phyloP scores from a whole-genome alignment of 2,888 invertebrate species.

The Phyto melanocephala region DNA sequence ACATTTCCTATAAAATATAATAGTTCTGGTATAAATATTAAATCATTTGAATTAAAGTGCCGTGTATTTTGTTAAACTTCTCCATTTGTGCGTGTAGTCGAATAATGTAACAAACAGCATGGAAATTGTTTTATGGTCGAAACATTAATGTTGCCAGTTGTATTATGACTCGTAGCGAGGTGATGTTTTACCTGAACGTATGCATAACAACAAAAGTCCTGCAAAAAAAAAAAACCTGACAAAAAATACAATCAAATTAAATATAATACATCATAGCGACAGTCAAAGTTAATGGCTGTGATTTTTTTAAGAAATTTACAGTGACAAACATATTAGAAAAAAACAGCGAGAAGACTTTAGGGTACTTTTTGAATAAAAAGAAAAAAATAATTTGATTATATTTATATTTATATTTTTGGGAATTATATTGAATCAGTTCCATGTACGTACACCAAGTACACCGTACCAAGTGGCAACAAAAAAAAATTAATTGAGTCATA shows the following conservation, averaged over 20 bases:
- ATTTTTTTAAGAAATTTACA: not conserved
- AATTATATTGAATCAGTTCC: too few species aligned
- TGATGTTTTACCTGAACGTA: not conserved
- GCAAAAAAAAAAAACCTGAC: not conserved
- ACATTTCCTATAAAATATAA: not conserved
- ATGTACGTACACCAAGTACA: too few species aligned
- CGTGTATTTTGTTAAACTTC: not conserved
- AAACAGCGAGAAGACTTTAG: too few species aligned
- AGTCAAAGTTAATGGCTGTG: not conserved
- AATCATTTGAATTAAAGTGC: not conserved
- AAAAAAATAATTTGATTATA: too few species aligned
- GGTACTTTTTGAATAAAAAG: too few species aligned
- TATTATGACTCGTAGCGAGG: not conserved
- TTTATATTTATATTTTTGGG: too few species aligned
- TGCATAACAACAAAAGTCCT: slow-evolving; percentile 27
- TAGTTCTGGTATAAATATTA: not conserved
- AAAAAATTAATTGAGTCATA: too few species aligned
- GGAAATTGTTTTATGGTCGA: slow-evolving; percentile 56
- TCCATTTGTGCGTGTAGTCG: slow-evolving; percentile 36
- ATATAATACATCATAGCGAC: slow-evolving; percentile 4
- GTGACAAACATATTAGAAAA: too few species aligned
- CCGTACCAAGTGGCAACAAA: too few species aligned
- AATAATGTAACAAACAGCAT: slow-evolving; percentile 67
- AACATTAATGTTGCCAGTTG: slow-evolving; percentile 29
- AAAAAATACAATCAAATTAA: not conserved